Percentiles rank a stretch among this genome's conserved stretches.
phyloP scores from a whole-genome alignment of 1,140 invertebrate genomes.

The Zaprionus camerounensis region DNA sequence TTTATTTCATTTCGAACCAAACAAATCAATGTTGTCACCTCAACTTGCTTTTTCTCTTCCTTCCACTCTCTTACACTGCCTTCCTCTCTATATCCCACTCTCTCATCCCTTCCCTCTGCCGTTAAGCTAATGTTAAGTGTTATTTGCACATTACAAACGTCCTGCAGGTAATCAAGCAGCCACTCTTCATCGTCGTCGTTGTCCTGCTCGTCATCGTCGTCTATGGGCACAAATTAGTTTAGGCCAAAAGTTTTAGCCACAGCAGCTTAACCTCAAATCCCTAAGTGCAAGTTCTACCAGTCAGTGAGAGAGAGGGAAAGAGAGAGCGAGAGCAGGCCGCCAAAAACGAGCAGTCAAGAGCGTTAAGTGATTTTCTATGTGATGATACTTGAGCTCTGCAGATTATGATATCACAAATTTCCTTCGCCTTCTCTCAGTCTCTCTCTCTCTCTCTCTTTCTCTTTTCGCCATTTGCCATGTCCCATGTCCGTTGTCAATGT shows the following conservation, averaged over 20 bases:
- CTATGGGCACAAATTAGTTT: slow-evolving; percentile 72
- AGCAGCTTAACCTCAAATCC: slow-evolving; percentile 80
- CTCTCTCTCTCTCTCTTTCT: background rate
- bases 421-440: background rate
- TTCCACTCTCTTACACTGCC: background rate
- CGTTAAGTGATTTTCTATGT: slow-evolving; percentile 83
- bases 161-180: slow-evolving; percentile 51
- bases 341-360: slow-evolving; percentile 48
- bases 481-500: slow-evolving; percentile 54
- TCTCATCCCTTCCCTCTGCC: slow-evolving; percentile 18
- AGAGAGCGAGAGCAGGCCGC: slow-evolving; percentile 2
- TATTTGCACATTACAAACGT: slow-evolving; percentile 63
- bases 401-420: slow-evolving; percentile 82
- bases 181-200: slow-evolving; percentile 34
- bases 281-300: slow-evolving; percentile 7
- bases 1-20: slow-evolving; percentile 49
- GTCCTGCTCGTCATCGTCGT: slow-evolving; percentile 41
- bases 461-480: slow-evolving; percentile 9
- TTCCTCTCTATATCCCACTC: background rate
- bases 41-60: too few species aligned
- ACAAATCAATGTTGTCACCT: slow-evolving; percentile 37
- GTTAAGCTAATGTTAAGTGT: slow-evolving; percentile 69
- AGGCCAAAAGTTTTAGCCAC: slow-evolving; percentile 80
- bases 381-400: slow-evolving; percentile 79
- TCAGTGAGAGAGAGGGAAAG: background rate